Percentiles rank a stretch among this genome's conserved stretches.
phyloP scores from a whole-genome alignment of 2,888 invertebrate genomes.

The Drosophila limbata region DNA sequence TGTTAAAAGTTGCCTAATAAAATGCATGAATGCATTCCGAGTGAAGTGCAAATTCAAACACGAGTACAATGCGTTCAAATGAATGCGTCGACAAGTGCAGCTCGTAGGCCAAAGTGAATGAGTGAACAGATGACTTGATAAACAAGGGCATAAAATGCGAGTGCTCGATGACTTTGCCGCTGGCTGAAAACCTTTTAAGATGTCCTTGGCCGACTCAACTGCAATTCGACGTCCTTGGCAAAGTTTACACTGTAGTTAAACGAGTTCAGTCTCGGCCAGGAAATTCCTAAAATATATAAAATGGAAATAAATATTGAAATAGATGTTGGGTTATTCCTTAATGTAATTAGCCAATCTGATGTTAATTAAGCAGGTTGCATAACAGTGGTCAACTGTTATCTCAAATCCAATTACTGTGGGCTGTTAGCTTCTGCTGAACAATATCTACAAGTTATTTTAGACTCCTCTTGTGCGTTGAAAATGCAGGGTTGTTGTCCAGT shows the following conservation, averaged over 20 bases:
- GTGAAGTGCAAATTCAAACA: constrained; percentile 48
- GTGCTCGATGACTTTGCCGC: constrained; percentile 11
- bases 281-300: neutral
- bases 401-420: neutral
- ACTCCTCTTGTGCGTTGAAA: neutral
- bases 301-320: neutral
- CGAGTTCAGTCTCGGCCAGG: neutral
- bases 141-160: constrained; percentile 27
- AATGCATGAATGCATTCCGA: constrained; percentile 48
- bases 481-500: neutral
- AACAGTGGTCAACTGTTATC: neutral
- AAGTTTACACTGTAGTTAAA: constrained; percentile 4
- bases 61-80: constrained; percentile 40
- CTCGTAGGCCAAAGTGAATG: constrained; percentile 38
- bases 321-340: neutral
- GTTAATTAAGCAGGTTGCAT: neutral
- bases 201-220: constrained; percentile 42
- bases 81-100: constrained; percentile 46
- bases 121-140: constrained; percentile 40
- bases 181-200: constrained; percentile 12
- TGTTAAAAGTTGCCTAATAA: constrained; percentile 41
- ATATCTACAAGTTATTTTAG: constrained; percentile 29
- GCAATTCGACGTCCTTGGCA: constrained; percentile 2
- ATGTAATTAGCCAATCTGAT: neutral
- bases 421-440: constrained; percentile 30